phyloP scores from a whole-genome alignment of 2,797 vertebrate genomes.

The Aeoliscus strigatus region DNA sequence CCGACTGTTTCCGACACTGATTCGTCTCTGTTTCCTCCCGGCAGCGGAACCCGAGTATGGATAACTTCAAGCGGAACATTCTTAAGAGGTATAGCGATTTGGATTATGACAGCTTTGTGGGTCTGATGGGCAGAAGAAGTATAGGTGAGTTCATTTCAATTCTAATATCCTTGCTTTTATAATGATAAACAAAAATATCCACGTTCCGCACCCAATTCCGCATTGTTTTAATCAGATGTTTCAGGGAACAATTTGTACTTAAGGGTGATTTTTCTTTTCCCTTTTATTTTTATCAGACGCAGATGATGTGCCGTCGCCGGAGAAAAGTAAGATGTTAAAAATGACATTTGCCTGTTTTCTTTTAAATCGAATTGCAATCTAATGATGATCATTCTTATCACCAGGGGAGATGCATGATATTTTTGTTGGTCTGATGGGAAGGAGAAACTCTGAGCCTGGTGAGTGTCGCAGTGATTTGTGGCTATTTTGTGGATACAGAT shows the following conservation, averaged over 20 bases:
- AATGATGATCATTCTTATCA: constrained; percentile 2
- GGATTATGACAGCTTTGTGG: constrained; percentile 86
- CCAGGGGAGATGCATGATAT: constrained; percentile 94
- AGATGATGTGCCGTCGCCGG: constrained; percentile 60
- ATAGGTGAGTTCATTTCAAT: no score
- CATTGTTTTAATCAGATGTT: no score
- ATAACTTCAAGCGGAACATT: constrained; percentile 70
- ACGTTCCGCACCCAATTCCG: no score
- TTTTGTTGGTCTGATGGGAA: constrained; percentile 96
- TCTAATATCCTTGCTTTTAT: no score
- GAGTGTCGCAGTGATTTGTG: constrained; percentile 6
- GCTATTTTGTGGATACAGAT: no score
- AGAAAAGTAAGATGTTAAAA: constrained; percentile 83
- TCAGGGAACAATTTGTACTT: no score
- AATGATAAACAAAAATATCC: no score
- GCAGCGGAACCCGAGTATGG: constrained; percentile 64
- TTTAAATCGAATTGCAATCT: no score
- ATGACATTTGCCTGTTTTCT: no score
- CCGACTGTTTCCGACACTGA: no score
- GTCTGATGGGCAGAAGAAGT: constrained; percentile 80
- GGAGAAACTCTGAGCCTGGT: constrained; percentile 79
- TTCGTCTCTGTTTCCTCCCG: constrained; percentile 1
- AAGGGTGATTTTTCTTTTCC: not conserved
- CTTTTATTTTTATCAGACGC: constrained; percentile 63
- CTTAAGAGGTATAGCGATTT: constrained; percentile 79